These are phyloP conservation scores for Scaptomyza flava DNA, from an alignment of 2,888 invertebrate genomes.

Conservation along the genomic window DNA sequence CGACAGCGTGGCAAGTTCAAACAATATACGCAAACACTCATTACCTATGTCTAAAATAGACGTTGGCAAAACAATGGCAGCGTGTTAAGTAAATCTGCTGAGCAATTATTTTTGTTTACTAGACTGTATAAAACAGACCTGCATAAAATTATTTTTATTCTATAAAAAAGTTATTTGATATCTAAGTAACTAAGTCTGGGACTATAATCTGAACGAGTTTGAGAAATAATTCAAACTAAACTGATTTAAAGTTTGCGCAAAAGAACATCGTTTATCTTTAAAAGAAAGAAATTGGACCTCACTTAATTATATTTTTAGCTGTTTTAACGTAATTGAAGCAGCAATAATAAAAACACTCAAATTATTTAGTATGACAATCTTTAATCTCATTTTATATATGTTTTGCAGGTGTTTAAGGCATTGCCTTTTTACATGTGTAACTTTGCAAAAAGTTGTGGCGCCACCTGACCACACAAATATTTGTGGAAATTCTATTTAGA, in stretches of 20 bases:
- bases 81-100: neutral
- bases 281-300: too few species aligned
- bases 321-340: too few species aligned
- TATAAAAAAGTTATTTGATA: too few species aligned
- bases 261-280: too few species aligned
- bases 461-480: neutral
- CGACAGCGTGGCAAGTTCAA: slow-evolving; percentile 10
- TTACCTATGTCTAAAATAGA: neutral
- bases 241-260: too few species aligned
- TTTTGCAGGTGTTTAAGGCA: neutral
- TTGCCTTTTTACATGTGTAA: neutral
- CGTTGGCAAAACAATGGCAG: neutral
- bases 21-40: slow-evolving; percentile 10
- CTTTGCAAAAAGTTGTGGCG: neutral
- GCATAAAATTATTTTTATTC: too few species aligned
- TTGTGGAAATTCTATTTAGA: neutral
- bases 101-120: neutral
- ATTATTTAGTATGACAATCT: too few species aligned
- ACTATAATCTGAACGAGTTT: too few species aligned
- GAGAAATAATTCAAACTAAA: too few species aligned
- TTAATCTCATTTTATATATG: neutral
- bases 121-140: neutral
- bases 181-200: too few species aligned
- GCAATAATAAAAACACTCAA: too few species aligned
- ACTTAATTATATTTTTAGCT: too few species aligned